Evolutionary conservation across 2,888 invertebrate species (phyloP).

Genomic region (Hydraecia micacea): DNA sequence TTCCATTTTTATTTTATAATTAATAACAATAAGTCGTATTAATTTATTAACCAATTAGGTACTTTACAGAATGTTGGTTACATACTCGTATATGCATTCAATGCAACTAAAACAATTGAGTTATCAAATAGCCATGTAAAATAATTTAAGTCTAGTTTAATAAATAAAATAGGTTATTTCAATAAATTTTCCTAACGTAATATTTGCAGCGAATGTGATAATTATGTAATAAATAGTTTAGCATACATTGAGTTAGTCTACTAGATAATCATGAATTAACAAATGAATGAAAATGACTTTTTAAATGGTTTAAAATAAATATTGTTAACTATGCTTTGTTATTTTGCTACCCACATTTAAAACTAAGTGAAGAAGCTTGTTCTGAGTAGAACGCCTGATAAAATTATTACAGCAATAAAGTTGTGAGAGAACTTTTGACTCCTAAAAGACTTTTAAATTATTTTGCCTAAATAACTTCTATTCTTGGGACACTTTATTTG

Average conservation of each 20-base stretch:
- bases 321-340: conserved; percentile 11
- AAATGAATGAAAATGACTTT: conserved; percentile 33
- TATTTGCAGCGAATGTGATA: conserved; percentile 66
- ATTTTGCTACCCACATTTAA: conserved; percentile 13
- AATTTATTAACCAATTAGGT: not conserved
- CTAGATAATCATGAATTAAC: conserved; percentile 27
- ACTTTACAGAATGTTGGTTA: not conserved
- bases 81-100: not conserved
- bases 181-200: conserved; percentile 35
- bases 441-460: conserved; percentile 21
- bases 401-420: conserved; percentile 44
- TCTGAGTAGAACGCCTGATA: conserved; percentile 39
- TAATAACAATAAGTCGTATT: conserved; percentile 1
- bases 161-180: conserved; percentile 32
- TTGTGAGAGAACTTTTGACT: conserved; percentile 25
- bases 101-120: not conserved
- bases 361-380: conserved; percentile 10
- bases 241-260: conserved; percentile 14
- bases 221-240: conserved; percentile 35
- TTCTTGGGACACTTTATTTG: conserved; percentile 19
- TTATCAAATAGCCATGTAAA: conserved; percentile 7
- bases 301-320: conserved; percentile 41
- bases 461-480: conserved; percentile 18
- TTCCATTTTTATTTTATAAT: not conserved
- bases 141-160: conserved; percentile 15